phyloP scores from a whole-genome alignment of 2,113 vertebrate genomes.

The Paramormyrops kingsleyae region DNA sequence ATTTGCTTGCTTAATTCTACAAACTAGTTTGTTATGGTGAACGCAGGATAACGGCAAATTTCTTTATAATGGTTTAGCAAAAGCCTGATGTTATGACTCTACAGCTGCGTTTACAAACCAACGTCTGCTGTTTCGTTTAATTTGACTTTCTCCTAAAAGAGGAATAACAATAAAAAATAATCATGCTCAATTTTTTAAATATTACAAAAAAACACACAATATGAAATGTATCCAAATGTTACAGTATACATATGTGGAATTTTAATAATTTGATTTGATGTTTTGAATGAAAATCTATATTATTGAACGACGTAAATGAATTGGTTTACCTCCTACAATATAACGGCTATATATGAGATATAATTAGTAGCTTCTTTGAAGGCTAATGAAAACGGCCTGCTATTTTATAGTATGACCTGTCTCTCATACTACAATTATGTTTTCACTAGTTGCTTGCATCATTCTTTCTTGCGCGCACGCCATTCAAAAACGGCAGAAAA shows the following conservation, averaged over 20 bases:
- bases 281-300: background rate
- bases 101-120: background rate
- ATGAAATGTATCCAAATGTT: background rate
- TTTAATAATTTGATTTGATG: background rate
- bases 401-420: background rate
- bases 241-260: background rate
- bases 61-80: background rate
- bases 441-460: background rate
- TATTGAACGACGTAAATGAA: background rate
- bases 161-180: background rate
- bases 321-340: background rate
- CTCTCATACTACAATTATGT: background rate
- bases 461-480: background rate
- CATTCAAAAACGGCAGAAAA: background rate
- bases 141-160: background rate
- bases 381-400: background rate
- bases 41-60: background rate
- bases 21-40: background rate
- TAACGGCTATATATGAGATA: background rate
- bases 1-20: background rate
- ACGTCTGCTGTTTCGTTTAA: background rate
- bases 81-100: background rate
- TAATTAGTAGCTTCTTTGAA: background rate
- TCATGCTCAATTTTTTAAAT: background rate
- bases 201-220: background rate